Conservation (phyloP, 2,888 invertebrate genomes). For the Agrotis clavis region DNA sequence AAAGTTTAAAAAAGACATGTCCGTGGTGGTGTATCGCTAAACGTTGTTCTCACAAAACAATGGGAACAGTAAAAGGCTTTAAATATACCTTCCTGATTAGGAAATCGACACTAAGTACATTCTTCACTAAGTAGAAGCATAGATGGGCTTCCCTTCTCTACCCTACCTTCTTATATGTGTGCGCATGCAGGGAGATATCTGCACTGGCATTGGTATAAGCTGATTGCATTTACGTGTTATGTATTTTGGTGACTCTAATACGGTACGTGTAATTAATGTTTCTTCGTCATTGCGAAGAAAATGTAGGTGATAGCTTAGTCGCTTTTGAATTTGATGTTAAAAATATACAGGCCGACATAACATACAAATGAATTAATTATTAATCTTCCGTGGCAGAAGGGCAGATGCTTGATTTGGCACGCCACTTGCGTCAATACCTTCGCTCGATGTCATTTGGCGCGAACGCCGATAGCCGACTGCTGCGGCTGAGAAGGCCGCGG, state of each 20-base stretch:
- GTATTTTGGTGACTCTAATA: neutral
- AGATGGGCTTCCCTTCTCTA: neutral
- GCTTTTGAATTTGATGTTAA: too few relatives aligned
- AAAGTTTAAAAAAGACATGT: constrained; percentile 51
- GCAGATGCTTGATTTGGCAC: too few relatives aligned
- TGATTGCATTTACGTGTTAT: constrained; percentile 48
- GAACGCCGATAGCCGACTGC: too few relatives aligned
- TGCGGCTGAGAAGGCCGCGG: too few relatives aligned
- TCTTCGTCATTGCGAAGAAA: neutral
- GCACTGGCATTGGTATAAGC: constrained; percentile 13
- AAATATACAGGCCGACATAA: too few relatives aligned
- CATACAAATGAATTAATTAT: too few relatives aligned
- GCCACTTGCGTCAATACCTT: too few relatives aligned
- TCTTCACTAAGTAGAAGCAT: constrained; percentile 14
- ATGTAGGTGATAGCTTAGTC: neutral
- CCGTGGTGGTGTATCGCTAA: constrained; percentile 29
- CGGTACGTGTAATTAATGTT: neutral
- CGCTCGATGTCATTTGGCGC: too few relatives aligned
- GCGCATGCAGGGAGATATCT: too few relatives aligned
- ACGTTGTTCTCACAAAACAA: constrained; percentile 55
- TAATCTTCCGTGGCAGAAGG: too few relatives aligned
- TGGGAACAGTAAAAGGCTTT: constrained; percentile 60
- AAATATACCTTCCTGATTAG: constrained; percentile 47
- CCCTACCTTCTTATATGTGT: neutral
- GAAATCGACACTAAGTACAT: constrained; percentile 36